Evolutionary conservation across 2,888 invertebrate genomes (phyloP), one percentile per base, ranked within the genome.

Genomic region (Syritta pipiens): DNA sequence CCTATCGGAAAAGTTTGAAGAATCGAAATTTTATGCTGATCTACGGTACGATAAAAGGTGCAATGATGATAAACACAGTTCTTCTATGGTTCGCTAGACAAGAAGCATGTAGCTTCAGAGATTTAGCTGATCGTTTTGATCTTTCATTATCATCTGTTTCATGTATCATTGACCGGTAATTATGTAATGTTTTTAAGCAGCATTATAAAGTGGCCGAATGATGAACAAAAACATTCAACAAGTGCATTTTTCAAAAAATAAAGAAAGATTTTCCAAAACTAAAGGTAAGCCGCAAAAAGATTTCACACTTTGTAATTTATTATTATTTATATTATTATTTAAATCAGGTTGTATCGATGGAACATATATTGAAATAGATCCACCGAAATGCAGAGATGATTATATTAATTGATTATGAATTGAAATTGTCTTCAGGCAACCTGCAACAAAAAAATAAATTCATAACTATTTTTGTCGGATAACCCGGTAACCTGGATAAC

Each of bases 11-110:
- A 12, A 44, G 4, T 59, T 59, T 12, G 20, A 59, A 20, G 4
- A 28, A 2, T 22, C 44, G 0, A 26, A 19, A 4, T 5, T 14
- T 2, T 59, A 59, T 14, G 20, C 22, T 10, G 30, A 22, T 9
- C 42, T 59, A 1, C 44, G 57, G 0, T 9, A 19, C n/a, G 57
- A 59, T 7, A 59, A 59, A 44, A 22, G 57, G 30, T 22, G 20
- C 1, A 9, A 30, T 2, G 42, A 10, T 3, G 30, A 44, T n/a
- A 9, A 30, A 19, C 63, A 63, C 12, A 0, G 26, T 55, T 0
- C 37, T 55, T 2, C 5, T 67, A 1, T 67, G 55, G 44, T 67
- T 55, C 28, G 65, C 46, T 2, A 55, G 55, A 2, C 67, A 55
- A 22, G 26, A 53, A 12, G 30, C n/a, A 3, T 55, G 55, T 9